Percentiles rank a stretch among this genome's conserved stretches.
Conservation (phyloP, 2,888 invertebrate genomes). For the Campaea margaritaria region DNA sequence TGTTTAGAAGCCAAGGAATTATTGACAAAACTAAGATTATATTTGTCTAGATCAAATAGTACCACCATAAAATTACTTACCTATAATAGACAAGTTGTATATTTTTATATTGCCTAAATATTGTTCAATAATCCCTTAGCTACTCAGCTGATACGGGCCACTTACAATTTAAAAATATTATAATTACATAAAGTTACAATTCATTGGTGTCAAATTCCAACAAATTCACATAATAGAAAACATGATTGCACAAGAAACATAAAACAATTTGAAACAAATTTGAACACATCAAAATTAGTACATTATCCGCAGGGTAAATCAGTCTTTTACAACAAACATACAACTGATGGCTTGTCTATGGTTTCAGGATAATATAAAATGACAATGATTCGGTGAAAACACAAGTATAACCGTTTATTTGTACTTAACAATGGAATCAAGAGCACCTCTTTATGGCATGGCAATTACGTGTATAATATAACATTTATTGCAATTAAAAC, state of each 20-base stretch:
- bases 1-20: slow-evolving; percentile 35
- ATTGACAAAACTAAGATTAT: slow-evolving; percentile 34
- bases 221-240: slow-evolving; percentile 31
- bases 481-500: slow-evolving; percentile 39
- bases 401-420: slow-evolving; percentile 49
- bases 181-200: slow-evolving; percentile 31
- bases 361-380: slow-evolving; percentile 33
- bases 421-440: slow-evolving; percentile 69
- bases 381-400: slow-evolving; percentile 39
- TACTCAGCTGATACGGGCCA: slow-evolving; percentile 22
- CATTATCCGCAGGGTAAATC: slow-evolving; percentile 57
- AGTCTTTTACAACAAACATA: slow-evolving; percentile 67
- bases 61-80: slow-evolving; percentile 29
- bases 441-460: slow-evolving; percentile 69
- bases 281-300: slow-evolving; percentile 45
- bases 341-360: slow-evolving; percentile 44
- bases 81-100: slow-evolving; percentile 34
- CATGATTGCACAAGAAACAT: slow-evolving; percentile 34
- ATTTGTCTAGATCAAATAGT: slow-evolving; percentile 33
- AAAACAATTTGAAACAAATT: slow-evolving; percentile 34
- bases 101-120: slow-evolving; percentile 30
- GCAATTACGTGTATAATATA: slow-evolving; percentile 19
- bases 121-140: slow-evolving; percentile 27
- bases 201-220: slow-evolving; percentile 34
- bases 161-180: slow-evolving; percentile 33